phyloP scores from a whole-genome alignment of 2,888 invertebrate genomes.

The Ophonus ardosiacus region DNA sequence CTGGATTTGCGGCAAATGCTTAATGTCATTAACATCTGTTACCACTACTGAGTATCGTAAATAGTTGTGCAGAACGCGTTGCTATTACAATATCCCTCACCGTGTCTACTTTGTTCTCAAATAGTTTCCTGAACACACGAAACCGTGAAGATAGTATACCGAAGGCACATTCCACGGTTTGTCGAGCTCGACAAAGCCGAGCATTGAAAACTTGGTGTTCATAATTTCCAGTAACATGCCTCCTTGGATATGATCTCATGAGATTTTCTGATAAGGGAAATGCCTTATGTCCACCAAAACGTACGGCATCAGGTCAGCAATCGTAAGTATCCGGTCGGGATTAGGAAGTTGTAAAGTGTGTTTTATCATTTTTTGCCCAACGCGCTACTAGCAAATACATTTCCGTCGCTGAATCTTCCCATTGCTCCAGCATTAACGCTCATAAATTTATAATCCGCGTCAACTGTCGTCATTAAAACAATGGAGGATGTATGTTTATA shows the following conservation, averaged over 20 bases:
- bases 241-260: conserved; percentile 67
- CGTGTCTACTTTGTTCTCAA: conserved; percentile 1
- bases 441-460: conserved; percentile 42
- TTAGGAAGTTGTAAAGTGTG: conserved; percentile 47
- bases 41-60: neutral
- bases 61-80: neutral
- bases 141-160: conserved; percentile 66
- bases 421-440: conserved; percentile 5
- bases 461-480: conserved; percentile 8
- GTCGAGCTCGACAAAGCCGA: conserved; percentile 65
- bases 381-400: conserved; percentile 26
- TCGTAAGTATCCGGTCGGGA: neutral
- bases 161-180: conserved; percentile 64
- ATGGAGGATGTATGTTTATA: neutral
- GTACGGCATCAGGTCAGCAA: conserved; percentile 60
- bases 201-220: conserved; percentile 51
- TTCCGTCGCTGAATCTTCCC: conserved; percentile 11
- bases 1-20: neutral
- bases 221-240: conserved; percentile 1
- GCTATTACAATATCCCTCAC: neutral
- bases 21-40: neutral
- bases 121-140: conserved; percentile 63
- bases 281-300: conserved; percentile 66
- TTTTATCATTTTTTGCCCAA: conserved; percentile 38
- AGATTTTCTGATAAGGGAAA: conserved; percentile 66